These are phyloP conservation scores for Papilio glaucus DNA, from an alignment of 1,140 invertebrate species.

Conservation along the genomic window DNA sequence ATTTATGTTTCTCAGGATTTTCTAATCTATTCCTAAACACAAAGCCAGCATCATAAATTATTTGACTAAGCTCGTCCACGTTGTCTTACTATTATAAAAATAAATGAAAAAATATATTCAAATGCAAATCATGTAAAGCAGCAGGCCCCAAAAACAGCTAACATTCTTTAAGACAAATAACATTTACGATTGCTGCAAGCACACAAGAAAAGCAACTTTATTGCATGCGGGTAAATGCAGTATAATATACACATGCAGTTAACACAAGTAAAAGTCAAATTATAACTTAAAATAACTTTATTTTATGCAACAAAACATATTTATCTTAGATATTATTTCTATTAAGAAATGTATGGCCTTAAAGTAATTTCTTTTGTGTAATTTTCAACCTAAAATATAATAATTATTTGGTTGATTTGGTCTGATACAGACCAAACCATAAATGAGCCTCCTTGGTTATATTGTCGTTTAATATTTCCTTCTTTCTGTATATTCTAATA, in stretches of 20 bases:
- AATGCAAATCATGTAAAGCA: no score
- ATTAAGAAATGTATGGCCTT: conserved; percentile 24
- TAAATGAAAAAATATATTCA: no score
- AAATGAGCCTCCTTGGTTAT: conserved; percentile 48
- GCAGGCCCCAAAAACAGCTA: no score
- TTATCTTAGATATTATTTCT: conserved; percentile 31
- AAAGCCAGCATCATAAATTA: no score
- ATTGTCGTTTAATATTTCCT: no score
- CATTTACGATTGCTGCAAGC: background rate
- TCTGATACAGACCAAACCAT: conserved; percentile 75
- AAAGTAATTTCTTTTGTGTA: conserved; percentile 11
- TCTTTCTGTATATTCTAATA: no score
- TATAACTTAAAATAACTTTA: conserved; percentile 39
- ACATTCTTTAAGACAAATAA: background rate
- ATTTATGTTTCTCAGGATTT: no score
- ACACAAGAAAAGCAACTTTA: background rate
- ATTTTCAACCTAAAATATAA: conserved; percentile 36
- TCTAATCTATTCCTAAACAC: no score
- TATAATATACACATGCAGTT: background rate
- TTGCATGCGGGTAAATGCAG: background rate
- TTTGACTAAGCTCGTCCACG: no score
- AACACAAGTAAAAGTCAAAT: conserved; percentile 37
- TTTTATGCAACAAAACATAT: conserved; percentile 39
- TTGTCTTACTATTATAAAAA: no score
- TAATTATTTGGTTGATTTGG: conserved; percentile 45